Evolutionary conservation across 2,888 invertebrate genomes (phyloP).

Genomic region (Tetropium fuscum): DNA sequence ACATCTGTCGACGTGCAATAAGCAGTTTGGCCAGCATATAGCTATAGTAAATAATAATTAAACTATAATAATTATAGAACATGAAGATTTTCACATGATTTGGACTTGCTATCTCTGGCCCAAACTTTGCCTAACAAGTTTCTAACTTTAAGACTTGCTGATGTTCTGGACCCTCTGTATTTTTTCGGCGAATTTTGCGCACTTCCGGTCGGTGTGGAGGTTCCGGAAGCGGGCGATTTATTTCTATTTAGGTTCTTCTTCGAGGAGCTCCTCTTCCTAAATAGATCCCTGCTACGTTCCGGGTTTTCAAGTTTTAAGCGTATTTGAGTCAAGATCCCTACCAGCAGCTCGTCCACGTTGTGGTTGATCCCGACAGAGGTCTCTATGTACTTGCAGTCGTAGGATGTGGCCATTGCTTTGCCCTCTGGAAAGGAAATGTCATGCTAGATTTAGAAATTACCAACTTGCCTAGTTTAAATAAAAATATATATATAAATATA

Average conservation of each 20-base stretch:
- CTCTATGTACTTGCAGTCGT: constrained; percentile 97
- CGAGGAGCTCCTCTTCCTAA: constrained; percentile 75
- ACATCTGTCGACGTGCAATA: constrained; percentile 10
- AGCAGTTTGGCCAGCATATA: constrained; percentile 1
- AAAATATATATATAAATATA: no score
- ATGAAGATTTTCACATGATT: constrained; percentile 93
- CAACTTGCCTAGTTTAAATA: no score
- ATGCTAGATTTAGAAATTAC: no score
- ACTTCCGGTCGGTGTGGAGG: constrained; percentile 62
- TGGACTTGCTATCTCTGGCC: constrained; percentile 90
- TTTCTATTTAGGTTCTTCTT: constrained; percentile 68
- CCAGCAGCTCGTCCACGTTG: constrained; percentile 96
- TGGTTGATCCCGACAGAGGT: constrained; percentile 97
- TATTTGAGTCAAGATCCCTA: constrained; percentile 94
- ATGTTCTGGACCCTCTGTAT: constrained; percentile 71
- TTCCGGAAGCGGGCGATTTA: constrained; percentile 62
- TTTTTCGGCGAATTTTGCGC: constrained; percentile 72
- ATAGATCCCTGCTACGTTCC: constrained; percentile 71
- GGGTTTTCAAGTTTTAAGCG: constrained; percentile 83
- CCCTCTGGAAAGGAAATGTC: constrained; percentile 94
- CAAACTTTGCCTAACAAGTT: constrained; percentile 87
- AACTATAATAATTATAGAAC: constrained; percentile 74
- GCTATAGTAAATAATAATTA: constrained; percentile 9
- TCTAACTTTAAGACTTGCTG: constrained; percentile 78
- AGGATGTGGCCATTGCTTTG: constrained; percentile 90